Evolutionary conservation across 1,140 invertebrate species (phyloP).

Genomic region (Eufriesea mexicana): DNA sequence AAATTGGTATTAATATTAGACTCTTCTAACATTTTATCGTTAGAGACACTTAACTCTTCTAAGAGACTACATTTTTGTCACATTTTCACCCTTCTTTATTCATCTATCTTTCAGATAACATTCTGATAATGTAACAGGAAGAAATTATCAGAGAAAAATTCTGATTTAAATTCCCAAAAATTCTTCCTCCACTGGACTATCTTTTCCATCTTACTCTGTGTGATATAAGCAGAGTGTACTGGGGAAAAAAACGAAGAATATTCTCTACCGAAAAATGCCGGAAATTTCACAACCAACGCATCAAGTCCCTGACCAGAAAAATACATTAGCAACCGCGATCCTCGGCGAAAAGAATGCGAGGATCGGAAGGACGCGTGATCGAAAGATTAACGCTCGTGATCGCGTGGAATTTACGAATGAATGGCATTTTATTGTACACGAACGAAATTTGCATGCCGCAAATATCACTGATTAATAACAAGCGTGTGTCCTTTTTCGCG

Average conservation of each 20-base stretch:
- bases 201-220: background rate
- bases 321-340: background rate
- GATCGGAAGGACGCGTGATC: background rate
- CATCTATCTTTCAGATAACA: too few species aligned
- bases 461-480: conserved; percentile 24
- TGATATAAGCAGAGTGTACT: too few species aligned
- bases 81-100: too few species aligned
- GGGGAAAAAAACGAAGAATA: background rate
- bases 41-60: too few species aligned
- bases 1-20: too few species aligned
- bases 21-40: too few species aligned
- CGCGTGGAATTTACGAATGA: conserved; percentile 1
- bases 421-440: conserved; percentile 17
- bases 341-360: too few species aligned
- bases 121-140: too few species aligned
- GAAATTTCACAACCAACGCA: background rate
- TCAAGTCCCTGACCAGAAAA: background rate
- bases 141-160: too few species aligned
- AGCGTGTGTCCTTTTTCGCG: background rate
- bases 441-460: conserved; percentile 10
- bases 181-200: background rate
- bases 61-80: too few species aligned
- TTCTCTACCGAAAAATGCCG: background rate
- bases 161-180: background rate
- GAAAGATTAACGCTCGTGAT: background rate